Percentiles rank a stretch among this genome's conserved stretches.
Conservation (phyloP, 2,888 invertebrate genomes). For the Terebella lapidaria region DNA sequence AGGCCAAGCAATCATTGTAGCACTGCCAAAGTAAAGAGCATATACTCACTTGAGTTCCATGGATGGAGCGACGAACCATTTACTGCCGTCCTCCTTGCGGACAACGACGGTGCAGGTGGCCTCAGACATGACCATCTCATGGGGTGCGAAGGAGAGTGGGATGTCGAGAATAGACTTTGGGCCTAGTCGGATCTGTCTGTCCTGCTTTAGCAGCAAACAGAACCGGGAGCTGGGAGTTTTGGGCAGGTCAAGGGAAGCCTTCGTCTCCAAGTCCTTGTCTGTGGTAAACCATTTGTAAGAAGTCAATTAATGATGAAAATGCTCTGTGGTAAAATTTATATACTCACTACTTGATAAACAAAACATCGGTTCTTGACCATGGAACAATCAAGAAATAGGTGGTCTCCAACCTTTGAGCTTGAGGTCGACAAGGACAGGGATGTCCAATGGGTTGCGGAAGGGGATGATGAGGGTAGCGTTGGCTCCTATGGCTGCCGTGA, state of each 20-base stretch:
- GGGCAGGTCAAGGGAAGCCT: not conserved
- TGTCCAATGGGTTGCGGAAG: constrained; percentile 50
- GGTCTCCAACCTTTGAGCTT: constrained; percentile 24
- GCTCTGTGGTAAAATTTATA: no score
- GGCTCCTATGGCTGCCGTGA: constrained; percentile 41
- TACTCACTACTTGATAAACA: no score
- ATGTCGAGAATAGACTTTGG: constrained; percentile 50
- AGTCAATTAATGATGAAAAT: no score
- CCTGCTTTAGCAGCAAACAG: constrained; percentile 44
- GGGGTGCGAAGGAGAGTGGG: constrained; percentile 50
- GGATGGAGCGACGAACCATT: constrained; percentile 20
- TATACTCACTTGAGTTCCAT: not conserved
- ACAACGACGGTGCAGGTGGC: constrained; percentile 41
- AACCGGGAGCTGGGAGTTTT: constrained; percentile 32
- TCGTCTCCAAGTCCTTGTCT: not conserved
- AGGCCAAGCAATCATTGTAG: no score
- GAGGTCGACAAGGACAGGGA: constrained; percentile 41
- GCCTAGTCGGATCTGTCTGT: constrained; percentile 34
- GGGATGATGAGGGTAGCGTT: constrained; percentile 51
- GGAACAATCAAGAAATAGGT: no score
- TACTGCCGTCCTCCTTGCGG: constrained; percentile 34
- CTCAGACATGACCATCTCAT: constrained; percentile 43
- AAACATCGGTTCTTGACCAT: no score
- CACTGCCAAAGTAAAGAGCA: no score
- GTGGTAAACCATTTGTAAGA: no score